A percentile compares a stretch with the other conserved stretches of the same genome.
Conservation (phyloP, 2,797 vertebrate genomes). For the Phataginus tricuspis region DNA sequence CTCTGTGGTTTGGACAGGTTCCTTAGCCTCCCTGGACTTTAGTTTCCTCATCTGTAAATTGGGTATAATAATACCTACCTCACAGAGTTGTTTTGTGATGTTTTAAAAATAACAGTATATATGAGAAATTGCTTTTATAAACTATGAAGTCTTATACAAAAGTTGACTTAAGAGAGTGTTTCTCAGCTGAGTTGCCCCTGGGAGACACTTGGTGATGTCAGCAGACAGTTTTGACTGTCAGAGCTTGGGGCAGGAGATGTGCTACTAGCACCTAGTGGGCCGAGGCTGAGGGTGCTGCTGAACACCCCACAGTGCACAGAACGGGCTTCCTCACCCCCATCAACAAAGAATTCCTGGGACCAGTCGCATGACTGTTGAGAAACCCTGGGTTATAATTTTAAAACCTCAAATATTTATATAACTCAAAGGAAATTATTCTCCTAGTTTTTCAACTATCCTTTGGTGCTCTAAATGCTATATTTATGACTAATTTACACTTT, state of each 20-base stretch:
- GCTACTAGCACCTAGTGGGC: background rate
- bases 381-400: background rate
- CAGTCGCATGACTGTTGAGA: background rate
- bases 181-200: background rate
- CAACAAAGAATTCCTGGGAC: background rate
- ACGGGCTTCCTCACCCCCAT: no score
- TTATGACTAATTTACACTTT: background rate
- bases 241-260: background rate
- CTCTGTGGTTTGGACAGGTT: background rate
- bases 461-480: background rate
- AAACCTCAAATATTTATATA: background rate
- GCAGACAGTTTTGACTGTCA: background rate
- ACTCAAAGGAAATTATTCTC: background rate
- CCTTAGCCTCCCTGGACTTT: background rate
- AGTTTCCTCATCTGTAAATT: background rate
- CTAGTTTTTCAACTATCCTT: background rate
- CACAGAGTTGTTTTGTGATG: background rate
- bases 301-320: fast-evolving
- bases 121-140: background rate
- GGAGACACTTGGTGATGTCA: background rate
- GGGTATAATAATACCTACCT: background rate
- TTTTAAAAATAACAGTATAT: background rate
- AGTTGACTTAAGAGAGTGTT: background rate
- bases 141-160: background rate
- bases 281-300: background rate